Base-by-base conservation (phyloP, 2,113 vertebrate genomes). In the Chloropsis cyanopogon region DNA sequence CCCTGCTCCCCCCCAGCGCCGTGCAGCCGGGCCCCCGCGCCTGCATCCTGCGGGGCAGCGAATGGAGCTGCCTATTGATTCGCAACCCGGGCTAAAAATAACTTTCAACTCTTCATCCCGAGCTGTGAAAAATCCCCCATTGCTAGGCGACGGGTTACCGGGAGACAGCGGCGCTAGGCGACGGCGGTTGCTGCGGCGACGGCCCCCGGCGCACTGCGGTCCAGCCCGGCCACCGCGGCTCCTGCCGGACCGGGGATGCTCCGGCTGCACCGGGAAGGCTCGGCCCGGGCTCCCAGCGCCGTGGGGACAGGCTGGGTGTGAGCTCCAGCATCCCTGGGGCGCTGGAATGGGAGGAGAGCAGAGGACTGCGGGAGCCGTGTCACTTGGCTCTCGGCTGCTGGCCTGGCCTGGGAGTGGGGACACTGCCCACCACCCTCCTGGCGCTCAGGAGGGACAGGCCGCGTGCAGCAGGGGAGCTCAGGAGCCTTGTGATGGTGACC, bases 151-250 rank as follows among this genome's bases (percentile, higher is more conserved):
- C 98, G 39, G 60, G 98, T 98, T 98, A 97, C 98, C 39, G 86
- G 98, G 98, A 98, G 97, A 98, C 97, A 29, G 93, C 94, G 96
- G 98, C 91, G 96, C 98, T 98, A 98, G 98, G 98, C 96, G 94
- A 98, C 96, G 37, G 56, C 19, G 64, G 97, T 98, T 98, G 97
- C 97, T 61, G 31, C 71, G 95, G 97, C 47, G 96, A 98, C 94
- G 19, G 93, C 96, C 64, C 97, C 97, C 97, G 54, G 97, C 60
- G 75, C 97, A 95, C 96, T 95, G 96, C 96, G 81, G 95, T 95
- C 89, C 93, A 94, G 95, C 88, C n/a, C 87, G 56, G 94, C 66
- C 75, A 28, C 54, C 21, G 3, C 14, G 1, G 82, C 82, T 35
- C 92, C 8, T 1, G 49, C 18, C 9, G 28, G 26, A 1, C 6